Conservation (phyloP, 2,888 invertebrate species). For the Lysandra coridon region DNA sequence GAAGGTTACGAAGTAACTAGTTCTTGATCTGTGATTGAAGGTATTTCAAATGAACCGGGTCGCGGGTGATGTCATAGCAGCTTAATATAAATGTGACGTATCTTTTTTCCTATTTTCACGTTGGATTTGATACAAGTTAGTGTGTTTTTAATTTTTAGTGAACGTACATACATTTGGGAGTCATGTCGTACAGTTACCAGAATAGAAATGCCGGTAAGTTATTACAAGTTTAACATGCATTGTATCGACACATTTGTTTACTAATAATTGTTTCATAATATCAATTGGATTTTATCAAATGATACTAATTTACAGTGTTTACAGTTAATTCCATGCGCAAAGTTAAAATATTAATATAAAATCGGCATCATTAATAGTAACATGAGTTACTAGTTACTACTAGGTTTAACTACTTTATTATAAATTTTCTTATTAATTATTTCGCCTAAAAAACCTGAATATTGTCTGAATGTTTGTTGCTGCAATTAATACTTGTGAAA, state of each 20-base stretch:
- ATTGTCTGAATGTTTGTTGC: neutral
- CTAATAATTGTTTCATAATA: neutral
- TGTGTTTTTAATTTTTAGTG: constrained; percentile 38
- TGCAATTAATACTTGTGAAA: neutral
- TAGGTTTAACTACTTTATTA: too few relatives aligned
- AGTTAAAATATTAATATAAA: too few relatives aligned
- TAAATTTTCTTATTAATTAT: neutral
- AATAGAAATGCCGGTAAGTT: constrained; percentile 60
- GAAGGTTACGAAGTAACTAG: constrained; percentile 16
- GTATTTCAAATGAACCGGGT: constrained; percentile 49
- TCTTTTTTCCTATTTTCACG: constrained; percentile 56
- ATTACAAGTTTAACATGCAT: neutral
- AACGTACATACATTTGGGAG: constrained; percentile 30
- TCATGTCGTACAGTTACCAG: constrained; percentile 59
- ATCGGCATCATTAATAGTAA: too few relatives aligned
- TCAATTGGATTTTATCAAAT: neutral
- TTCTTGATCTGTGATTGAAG: constrained; percentile 37
- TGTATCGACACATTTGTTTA: neutral
- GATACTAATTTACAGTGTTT: neutral
- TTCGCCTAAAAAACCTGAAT: neutral
- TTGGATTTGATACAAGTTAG: constrained; percentile 51
- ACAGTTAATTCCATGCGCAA: too few relatives aligned
- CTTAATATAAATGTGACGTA: constrained; percentile 76
- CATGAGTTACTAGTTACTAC: too few relatives aligned
- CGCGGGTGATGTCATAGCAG: constrained; percentile 67